Evolutionary conservation across 2,888 invertebrate genomes (phyloP).

Genomic region (Drosophila affinis): DNA sequence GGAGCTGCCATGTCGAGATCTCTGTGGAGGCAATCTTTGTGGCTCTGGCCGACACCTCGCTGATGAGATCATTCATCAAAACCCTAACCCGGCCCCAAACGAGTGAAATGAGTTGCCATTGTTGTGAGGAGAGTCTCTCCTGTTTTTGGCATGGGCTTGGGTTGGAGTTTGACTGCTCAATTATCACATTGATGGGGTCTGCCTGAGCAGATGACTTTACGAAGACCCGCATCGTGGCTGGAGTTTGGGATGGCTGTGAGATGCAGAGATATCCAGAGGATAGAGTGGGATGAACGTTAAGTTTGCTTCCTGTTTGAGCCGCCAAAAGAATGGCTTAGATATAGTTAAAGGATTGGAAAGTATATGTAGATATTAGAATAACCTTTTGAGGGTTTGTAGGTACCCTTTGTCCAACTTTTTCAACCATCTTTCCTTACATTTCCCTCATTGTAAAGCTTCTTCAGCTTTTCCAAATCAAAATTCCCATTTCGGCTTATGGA

Average conservation of each 20-base stretch:
- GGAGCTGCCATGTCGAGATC: slow-evolving; percentile 28
- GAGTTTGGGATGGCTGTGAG: slow-evolving; percentile 3
- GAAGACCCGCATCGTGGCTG: slow-evolving; percentile 20
- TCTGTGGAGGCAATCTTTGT: slow-evolving; percentile 58
- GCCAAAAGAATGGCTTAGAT: no score
- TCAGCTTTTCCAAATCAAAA: background rate
- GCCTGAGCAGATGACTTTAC: slow-evolving; percentile 1
- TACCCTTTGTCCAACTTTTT: background rate
- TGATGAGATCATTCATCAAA: slow-evolving; percentile 83
- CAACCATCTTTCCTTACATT: background rate
- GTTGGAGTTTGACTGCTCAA: slow-evolving; percentile 71
- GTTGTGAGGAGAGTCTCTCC: slow-evolving; percentile 53
- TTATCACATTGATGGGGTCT: slow-evolving; percentile 56
- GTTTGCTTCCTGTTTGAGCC: background rate
- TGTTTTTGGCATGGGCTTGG: slow-evolving; percentile 47
- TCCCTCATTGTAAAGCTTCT: background rate
- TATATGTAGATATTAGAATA: no score
- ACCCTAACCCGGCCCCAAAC: slow-evolving; percentile 50
- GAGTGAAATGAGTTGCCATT: slow-evolving; percentile 80
- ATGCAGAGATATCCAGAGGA: background rate
- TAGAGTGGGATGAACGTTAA: background rate
- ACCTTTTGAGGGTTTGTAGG: no score
- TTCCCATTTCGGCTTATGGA: background rate
- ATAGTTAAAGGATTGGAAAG: no score
- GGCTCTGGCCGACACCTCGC: slow-evolving; percentile 77